Percentiles rank a stretch among this genome's conserved stretches.
Evolutionary conservation across 1,140 invertebrate species (phyloP).

Genomic region (Drosophila simulans): DNA sequence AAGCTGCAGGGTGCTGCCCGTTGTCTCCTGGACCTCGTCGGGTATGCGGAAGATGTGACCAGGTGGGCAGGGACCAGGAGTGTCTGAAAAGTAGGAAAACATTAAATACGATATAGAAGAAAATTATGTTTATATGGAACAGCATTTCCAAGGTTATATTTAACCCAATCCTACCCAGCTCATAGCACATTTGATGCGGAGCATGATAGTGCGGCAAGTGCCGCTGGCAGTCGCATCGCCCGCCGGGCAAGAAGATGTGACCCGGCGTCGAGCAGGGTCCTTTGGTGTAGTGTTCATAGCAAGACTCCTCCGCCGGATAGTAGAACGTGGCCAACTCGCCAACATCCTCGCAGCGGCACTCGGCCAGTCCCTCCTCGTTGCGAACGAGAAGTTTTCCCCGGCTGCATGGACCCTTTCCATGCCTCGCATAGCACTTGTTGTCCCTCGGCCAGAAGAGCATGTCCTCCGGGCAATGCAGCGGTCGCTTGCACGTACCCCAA

Average conservation of each 20-base stretch:
- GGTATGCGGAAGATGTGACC: conserved; percentile 89
- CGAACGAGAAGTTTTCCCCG: conserved; percentile 88
- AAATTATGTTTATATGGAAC: too few species aligned
- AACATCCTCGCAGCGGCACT: conserved; percentile 86
- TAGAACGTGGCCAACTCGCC: conserved; percentile 85
- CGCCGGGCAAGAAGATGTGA: conserved; percentile 90
- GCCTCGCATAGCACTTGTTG: conserved; percentile 89
- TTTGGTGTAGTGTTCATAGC: conserved; percentile 91
- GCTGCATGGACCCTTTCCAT: conserved; percentile 90
- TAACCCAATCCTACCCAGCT: conserved; percentile 87
- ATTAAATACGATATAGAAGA: background rate
- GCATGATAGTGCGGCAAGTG: conserved; percentile 90
- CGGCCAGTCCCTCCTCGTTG: conserved; percentile 87
- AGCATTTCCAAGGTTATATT: background rate
- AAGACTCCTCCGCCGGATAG: conserved; percentile 87
- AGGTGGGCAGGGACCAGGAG: conserved; percentile 88
- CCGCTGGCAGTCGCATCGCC: conserved; percentile 89
- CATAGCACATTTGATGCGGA: conserved; percentile 89
- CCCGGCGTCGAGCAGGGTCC: conserved; percentile 91
- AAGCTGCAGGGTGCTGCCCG: conserved; percentile 75
- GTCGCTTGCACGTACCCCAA: conserved; percentile 89
- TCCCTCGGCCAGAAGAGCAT: conserved; percentile 90
- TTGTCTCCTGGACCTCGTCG: conserved; percentile 50
- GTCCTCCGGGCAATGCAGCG: conserved; percentile 86
- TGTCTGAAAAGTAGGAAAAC: conserved; percentile 84